Conservation (phyloP, 37 sponge, comb jelly and placozoan species). For the Spongilla lacustris region DNA sequence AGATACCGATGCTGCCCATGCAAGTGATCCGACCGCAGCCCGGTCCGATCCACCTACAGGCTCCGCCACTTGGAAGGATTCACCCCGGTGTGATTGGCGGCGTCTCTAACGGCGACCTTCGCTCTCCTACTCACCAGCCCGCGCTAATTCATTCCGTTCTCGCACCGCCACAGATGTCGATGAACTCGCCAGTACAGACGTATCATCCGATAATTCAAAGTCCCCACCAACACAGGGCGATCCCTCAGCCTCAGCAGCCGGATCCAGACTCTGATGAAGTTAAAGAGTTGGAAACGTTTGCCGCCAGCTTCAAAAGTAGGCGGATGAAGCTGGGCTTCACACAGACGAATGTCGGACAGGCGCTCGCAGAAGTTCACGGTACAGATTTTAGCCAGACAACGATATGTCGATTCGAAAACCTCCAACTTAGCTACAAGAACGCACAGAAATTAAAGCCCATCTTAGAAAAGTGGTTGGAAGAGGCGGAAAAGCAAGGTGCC, state of each 20-base stretch:
- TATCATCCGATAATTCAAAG: constrained; percentile 40
- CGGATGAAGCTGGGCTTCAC: constrained; percentile 96
- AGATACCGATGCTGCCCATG: not conserved
- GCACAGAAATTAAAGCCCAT: constrained; percentile 95
- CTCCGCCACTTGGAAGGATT: constrained; percentile 35
- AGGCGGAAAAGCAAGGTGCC: constrained; percentile 85
- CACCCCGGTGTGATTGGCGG: not conserved
- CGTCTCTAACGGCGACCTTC: constrained; percentile 30
- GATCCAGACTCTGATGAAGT: constrained; percentile 87
- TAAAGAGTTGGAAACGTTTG: constrained; percentile 90
- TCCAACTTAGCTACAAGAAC: constrained; percentile 95
- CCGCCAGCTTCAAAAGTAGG: constrained; percentile 82
- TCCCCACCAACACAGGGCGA: constrained; percentile 38
- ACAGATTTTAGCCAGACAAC: constrained; percentile 98
- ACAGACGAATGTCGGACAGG: constrained; percentile 95
- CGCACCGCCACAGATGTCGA: constrained; percentile 9
- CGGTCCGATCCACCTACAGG: no score
- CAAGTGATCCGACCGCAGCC: constrained; percentile 24
- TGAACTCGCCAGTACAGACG: not conserved
- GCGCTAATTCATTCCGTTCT: constrained; percentile 13
- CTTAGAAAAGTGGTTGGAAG: constrained; percentile 94
- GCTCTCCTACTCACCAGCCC: constrained; percentile 36
- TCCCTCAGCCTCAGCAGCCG: constrained; percentile 55
- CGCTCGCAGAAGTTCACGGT: constrained; percentile 91
- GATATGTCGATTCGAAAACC: constrained; percentile 96